phyloP scores from a whole-genome alignment of 35 echinoderm and acorn worm genomes.

The Heliocidaris tuberculata region DNA sequence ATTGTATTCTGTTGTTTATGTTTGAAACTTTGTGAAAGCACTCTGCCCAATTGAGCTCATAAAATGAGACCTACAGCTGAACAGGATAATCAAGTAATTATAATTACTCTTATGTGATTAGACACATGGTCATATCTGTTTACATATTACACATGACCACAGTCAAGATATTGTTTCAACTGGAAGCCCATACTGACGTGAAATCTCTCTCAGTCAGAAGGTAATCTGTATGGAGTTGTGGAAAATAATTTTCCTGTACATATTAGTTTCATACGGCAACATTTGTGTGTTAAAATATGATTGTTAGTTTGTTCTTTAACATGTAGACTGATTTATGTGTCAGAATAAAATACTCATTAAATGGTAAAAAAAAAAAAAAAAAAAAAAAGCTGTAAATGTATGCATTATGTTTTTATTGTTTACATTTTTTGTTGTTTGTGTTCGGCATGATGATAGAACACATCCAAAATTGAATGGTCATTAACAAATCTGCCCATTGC shows the following conservation, averaged over 20 bases:
- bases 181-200: not conserved
- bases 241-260: slow-evolving; percentile 31
- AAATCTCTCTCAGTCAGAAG: not conserved
- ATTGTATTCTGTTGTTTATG: too few species aligned
- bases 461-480: too few species aligned
- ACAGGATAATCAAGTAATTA: too few species aligned
- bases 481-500: too few species aligned
- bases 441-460: too few species aligned
- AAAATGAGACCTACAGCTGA: too few species aligned
- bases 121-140: too few species aligned
- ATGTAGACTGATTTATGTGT: slow-evolving; percentile 1
- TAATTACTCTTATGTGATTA: too few species aligned
- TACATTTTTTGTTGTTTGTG: too few species aligned
- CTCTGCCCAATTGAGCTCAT: too few species aligned
- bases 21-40: too few species aligned
- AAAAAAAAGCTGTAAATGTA: not conserved
- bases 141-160: too few species aligned
- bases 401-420: not conserved
- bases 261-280: slow-evolving; percentile 30
- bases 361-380: not conserved
- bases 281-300: not conserved
- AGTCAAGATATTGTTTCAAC: not conserved
- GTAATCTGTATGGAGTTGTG: slow-evolving; percentile 17
- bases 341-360: not conserved
- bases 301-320: not conserved